Evolutionary conservation across 92 coral and sea anemone genomes (phyloP).

Genomic region (Epizoanthus fatuus): DNA sequence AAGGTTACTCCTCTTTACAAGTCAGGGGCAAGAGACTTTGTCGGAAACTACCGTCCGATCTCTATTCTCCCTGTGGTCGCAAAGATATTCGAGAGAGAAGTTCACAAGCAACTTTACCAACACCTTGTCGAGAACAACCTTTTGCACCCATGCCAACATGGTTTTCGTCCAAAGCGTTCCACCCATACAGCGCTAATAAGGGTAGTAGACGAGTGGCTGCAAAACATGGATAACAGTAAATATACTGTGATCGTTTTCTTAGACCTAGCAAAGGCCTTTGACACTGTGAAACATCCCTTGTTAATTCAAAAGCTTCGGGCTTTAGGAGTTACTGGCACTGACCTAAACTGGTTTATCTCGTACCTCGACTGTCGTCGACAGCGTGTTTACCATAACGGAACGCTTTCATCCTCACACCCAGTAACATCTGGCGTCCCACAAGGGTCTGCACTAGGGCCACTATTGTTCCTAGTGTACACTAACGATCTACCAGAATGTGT

Average conservation of each 20-base stretch:
- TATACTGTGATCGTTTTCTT: conserved; percentile 10
- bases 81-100: conserved; percentile 68
- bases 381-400: conserved; percentile 50
- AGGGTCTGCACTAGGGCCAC: conserved; percentile 48
- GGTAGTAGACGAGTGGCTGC: conserved; percentile 48
- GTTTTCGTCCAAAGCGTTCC: conserved; percentile 56
- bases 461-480: conserved; percentile 37
- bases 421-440: conserved; percentile 53
- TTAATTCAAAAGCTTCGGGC: conserved; percentile 41
- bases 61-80: conserved; percentile 57
- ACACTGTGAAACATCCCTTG: conserved; percentile 52
- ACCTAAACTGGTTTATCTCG: conserved; percentile 59
- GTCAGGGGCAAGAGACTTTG: conserved; percentile 33
- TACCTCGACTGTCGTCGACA: conserved; percentile 60
- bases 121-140: conserved; percentile 54
- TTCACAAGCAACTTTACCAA: conserved; percentile 44
- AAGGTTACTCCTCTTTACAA: conserved; percentile 61
- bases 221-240: conserved; percentile 50
- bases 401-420: conserved; percentile 45
- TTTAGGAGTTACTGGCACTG: conserved; percentile 37
- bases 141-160: conserved; percentile 59
- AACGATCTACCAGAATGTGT: conserved; percentile 46
- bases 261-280: conserved; percentile 54
- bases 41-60: conserved; percentile 59
- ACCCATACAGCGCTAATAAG: conserved; percentile 65